Percentiles rank a stretch among this genome's conserved stretches.
phyloP scores from a whole-genome alignment of 1,140 invertebrate species.

The Achroia grisella region DNA sequence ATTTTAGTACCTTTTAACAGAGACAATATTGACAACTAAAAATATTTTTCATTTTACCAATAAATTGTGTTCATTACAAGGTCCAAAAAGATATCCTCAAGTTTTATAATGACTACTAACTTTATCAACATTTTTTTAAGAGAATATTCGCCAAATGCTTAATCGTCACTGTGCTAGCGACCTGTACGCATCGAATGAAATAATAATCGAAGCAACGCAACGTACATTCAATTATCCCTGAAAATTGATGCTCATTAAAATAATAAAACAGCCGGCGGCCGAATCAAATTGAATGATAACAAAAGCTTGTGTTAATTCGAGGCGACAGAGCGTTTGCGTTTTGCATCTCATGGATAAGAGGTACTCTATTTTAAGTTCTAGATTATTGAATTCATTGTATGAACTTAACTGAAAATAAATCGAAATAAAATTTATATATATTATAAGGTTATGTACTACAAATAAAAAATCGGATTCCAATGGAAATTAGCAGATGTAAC shows the following conservation, averaged over 20 bases:
- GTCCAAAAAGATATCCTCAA: too few relatives aligned
- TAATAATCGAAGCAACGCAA: constrained; percentile 54
- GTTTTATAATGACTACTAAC: too few relatives aligned
- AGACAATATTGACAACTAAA: too few relatives aligned
- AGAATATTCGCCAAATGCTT: background rate
- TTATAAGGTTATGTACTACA: too few relatives aligned
- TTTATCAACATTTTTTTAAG: background rate
- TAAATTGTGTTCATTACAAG: too few relatives aligned
- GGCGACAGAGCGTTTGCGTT: constrained; percentile 29
- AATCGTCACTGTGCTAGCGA: constrained; percentile 6
- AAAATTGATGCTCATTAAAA: constrained; percentile 72
- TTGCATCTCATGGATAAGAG: constrained; percentile 1
- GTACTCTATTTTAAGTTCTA: background rate
- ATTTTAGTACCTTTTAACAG: too few relatives aligned
- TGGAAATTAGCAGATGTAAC: too few relatives aligned
- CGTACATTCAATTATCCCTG: constrained; percentile 67
- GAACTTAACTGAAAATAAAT: too few relatives aligned
- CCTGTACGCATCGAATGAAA: constrained; percentile 47
- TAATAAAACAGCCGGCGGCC: constrained; percentile 69
- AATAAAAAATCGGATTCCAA: too few relatives aligned
- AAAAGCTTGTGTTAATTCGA: constrained; percentile 64
- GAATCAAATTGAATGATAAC: constrained; percentile 72
- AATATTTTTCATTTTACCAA: too few relatives aligned
- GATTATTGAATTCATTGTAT: too few relatives aligned
- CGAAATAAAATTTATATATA: too few relatives aligned